A percentile compares a stretch with the other conserved stretches of the same genome.
phyloP scores from a whole-genome alignment of 1,140 invertebrate genomes.

The Gryllus bimaculatus region DNA sequence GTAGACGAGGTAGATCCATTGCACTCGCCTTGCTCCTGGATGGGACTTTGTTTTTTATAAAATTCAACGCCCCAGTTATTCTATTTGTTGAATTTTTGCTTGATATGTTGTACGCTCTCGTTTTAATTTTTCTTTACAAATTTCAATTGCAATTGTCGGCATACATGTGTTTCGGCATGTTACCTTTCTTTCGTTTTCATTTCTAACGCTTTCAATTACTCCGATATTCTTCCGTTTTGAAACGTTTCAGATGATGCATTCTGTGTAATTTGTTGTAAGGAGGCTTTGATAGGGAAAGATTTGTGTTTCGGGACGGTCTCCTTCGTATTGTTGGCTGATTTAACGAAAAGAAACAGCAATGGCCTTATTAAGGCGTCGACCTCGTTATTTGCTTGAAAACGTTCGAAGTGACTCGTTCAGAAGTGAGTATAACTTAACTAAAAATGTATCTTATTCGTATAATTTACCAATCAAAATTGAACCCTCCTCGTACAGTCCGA shows the following conservation, averaged over 20 bases:
- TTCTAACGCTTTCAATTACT: not conserved
- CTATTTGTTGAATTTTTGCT: not conserved
- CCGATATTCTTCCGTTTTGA: not conserved
- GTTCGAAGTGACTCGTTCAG: not conserved
- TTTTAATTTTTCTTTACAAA: not conserved
- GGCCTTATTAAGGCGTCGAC: not conserved
- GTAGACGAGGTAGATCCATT: slow-evolving; percentile 19
- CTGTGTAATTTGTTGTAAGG: not conserved
- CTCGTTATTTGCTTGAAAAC: not conserved
- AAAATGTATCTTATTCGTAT: not conserved
- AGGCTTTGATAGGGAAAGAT: not conserved
- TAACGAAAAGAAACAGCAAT: not conserved
- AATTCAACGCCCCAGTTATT: not conserved
- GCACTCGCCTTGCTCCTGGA: slow-evolving; percentile 8
- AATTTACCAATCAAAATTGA: not conserved
- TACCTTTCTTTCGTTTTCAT: slow-evolving; percentile 15
- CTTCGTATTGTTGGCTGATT: not conserved
- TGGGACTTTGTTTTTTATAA: not conserved
- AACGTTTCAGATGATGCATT: not conserved
- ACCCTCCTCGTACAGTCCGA: not conserved
- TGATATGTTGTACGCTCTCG: not conserved
- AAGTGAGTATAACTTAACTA: not conserved
- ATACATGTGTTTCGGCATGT: not conserved
- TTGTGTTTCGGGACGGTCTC: not conserved
- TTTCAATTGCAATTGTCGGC: not conserved